phyloP scores from a whole-genome alignment of 2,797 vertebrate genomes.

The Protosalanx chinensis region DNA sequence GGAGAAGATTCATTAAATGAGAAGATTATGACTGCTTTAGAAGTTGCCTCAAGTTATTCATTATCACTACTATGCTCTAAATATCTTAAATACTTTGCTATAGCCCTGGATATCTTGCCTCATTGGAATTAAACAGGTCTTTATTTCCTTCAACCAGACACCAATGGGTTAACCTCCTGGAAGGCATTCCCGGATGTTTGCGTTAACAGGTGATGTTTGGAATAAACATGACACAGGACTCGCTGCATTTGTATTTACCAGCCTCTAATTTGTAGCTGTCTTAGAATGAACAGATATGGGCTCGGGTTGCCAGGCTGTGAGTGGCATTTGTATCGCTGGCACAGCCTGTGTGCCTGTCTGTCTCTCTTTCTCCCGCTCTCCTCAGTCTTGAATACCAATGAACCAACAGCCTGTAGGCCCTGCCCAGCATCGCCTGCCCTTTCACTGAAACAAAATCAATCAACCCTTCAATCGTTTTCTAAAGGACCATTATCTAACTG shows the following conservation, averaged over 20 bases:
- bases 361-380: slow-evolving; percentile 37
- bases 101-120: background rate
- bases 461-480: slow-evolving; percentile 67
- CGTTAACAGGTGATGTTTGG: slow-evolving; percentile 7
- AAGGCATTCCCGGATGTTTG: slow-evolving; percentile 26
- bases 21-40: background rate
- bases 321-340: slow-evolving; percentile 67
- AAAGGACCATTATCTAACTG: slow-evolving; percentile 62
- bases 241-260: slow-evolving; percentile 60
- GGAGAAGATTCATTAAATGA: background rate
- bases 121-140: background rate
- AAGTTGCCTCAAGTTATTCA: background rate
- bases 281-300: slow-evolving; percentile 8
- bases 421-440: slow-evolving; percentile 53
- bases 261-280: slow-evolving; percentile 52
- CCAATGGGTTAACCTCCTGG: slow-evolving; percentile 26
- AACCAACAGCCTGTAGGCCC: slow-evolving; percentile 44
- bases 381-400: slow-evolving; percentile 63
- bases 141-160: too few species aligned
- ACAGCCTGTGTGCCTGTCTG: slow-evolving; percentile 28
- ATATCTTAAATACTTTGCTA: background rate
- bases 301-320: slow-evolving; percentile 26
- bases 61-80: background rate
- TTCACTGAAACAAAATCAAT: slow-evolving; percentile 74
- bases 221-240: slow-evolving; percentile 15